A percentile compares a stretch with the other conserved stretches of the same genome.
Evolutionary conservation across 2,888 invertebrate species (phyloP).

Genomic region (Oligia strigilis): DNA sequence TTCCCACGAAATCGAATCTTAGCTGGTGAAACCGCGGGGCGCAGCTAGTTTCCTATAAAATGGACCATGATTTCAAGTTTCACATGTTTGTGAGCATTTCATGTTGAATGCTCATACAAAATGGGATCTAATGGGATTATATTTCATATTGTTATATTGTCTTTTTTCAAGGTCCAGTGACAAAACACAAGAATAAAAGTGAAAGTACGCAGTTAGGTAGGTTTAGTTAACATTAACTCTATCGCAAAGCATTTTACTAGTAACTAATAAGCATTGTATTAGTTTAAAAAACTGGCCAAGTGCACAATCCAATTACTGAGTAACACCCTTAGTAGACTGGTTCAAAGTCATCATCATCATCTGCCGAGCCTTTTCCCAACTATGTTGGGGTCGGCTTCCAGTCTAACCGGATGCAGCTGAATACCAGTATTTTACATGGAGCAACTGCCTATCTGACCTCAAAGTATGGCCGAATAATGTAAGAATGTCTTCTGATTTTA

Average conservation of each 20-base stretch:
- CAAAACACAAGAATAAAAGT: neutral
- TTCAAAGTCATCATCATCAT: neutral
- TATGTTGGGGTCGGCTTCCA: too few relatives aligned
- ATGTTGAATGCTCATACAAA: too few relatives aligned
- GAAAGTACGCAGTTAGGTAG: neutral
- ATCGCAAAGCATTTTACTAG: neutral
- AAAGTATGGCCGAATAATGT: neutral
- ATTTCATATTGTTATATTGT: neutral
- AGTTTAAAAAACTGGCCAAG: neutral
- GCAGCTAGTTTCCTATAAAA: neutral
- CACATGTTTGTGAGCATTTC: too few relatives aligned
- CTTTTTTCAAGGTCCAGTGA: conserved; percentile 3
- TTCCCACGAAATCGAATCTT: too few relatives aligned
- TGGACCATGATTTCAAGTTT: neutral
- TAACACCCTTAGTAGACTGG: neutral
- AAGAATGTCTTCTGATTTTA: neutral
- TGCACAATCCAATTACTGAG: neutral
- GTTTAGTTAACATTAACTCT: neutral
- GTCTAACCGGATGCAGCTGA: too few relatives aligned
- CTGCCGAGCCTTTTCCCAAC: too few relatives aligned
- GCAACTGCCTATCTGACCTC: too few relatives aligned
- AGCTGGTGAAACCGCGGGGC: too few relatives aligned
- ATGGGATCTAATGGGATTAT: neutral
- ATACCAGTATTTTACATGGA: too few relatives aligned
- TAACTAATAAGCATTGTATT: neutral